These are phyloP conservation scores for Pycnomerus fuliginosus DNA, from an alignment of 2,888 invertebrate species.

Conservation along the genomic window DNA sequence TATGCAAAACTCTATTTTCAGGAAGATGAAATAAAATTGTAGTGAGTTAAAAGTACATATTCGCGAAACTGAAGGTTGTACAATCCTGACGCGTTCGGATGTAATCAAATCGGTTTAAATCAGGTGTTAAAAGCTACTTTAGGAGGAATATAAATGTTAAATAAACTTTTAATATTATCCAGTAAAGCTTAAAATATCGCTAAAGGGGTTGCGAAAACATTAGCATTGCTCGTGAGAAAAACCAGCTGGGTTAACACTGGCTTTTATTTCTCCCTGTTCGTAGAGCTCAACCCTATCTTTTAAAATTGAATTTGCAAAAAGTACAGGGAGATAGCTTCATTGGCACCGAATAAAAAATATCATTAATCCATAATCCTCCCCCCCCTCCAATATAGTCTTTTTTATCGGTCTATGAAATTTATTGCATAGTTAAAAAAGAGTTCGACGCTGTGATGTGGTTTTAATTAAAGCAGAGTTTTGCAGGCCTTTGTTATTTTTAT, in stretches of 20 bases:
- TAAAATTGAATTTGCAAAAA: slow-evolving; percentile 23
- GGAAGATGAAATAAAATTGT: too few species aligned
- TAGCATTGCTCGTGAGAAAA: slow-evolving; percentile 36
- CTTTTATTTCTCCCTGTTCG: slow-evolving; percentile 28
- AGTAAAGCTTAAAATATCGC: slow-evolving; percentile 27
- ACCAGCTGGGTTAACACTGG: slow-evolving; percentile 38
- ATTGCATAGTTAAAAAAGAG: slow-evolving; percentile 16
- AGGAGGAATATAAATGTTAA: slow-evolving; percentile 22
- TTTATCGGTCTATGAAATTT: slow-evolving; percentile 14
- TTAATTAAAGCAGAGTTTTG: slow-evolving; percentile 20
- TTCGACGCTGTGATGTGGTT: slow-evolving; percentile 13
- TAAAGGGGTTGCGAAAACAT: slow-evolving; percentile 32
- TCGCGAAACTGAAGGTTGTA: too few species aligned
- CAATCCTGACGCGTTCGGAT: too few species aligned
- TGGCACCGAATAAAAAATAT: slow-evolving; percentile 17
- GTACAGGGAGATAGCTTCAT: slow-evolving; percentile 17
- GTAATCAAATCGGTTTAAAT: slow-evolving; percentile 14
- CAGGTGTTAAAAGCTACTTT: slow-evolving; percentile 22
- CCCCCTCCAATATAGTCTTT: slow-evolving; percentile 11
- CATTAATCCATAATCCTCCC: slow-evolving; percentile 21
- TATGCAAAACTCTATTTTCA: too few species aligned
- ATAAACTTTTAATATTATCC: slow-evolving; percentile 27
- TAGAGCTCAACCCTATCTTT: slow-evolving; percentile 12
- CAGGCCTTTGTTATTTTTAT: slow-evolving; percentile 18
- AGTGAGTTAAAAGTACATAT: too few species aligned